Percentiles rank a stretch among this genome's conserved stretches.
Evolutionary conservation across 2,888 invertebrate species (phyloP).

Genomic region (Lypha dubia): DNA sequence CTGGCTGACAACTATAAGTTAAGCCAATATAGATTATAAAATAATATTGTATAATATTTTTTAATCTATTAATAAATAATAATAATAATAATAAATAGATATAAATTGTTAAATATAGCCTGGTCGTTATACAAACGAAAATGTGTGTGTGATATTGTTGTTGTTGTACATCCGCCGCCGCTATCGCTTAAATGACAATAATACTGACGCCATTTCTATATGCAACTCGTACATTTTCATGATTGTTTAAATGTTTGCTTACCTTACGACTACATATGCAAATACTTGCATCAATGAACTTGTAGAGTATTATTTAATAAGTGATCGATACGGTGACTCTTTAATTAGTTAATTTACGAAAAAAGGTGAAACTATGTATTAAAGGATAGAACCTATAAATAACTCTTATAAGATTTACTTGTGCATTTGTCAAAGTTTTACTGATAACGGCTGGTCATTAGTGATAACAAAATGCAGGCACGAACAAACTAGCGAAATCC

Average conservation of each 20-base stretch:
- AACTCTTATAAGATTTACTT: no score
- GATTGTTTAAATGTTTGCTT: background rate
- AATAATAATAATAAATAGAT: no score
- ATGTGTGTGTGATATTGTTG: slow-evolving; percentile 19
- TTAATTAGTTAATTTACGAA: slow-evolving; percentile 1
- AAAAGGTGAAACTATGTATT: no score
- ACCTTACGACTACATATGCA: background rate
- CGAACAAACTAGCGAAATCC: no score
- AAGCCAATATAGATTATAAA: no score
- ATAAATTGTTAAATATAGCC: slow-evolving; percentile 49
- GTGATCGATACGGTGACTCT: slow-evolving; percentile 1
- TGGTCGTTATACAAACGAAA: slow-evolving; percentile 53
- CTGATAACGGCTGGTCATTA: no score
- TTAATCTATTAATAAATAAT: no score
- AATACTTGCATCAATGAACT: slow-evolving; percentile 18
- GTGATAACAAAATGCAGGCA: no score
- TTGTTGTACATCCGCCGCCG: slow-evolving; percentile 20
- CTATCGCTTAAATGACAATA: slow-evolving; percentile 58
- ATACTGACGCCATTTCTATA: slow-evolving; percentile 54
- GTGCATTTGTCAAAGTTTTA: no score
- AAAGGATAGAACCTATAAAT: no score
- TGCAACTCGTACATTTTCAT: background rate
- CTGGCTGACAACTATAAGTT: no score
- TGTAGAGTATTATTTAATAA: slow-evolving; percentile 1
- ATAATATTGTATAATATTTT: no score